These are phyloP conservation scores for Xestia ashworthii DNA, from an alignment of 2,888 invertebrate genomes.

Conservation along the genomic window DNA sequence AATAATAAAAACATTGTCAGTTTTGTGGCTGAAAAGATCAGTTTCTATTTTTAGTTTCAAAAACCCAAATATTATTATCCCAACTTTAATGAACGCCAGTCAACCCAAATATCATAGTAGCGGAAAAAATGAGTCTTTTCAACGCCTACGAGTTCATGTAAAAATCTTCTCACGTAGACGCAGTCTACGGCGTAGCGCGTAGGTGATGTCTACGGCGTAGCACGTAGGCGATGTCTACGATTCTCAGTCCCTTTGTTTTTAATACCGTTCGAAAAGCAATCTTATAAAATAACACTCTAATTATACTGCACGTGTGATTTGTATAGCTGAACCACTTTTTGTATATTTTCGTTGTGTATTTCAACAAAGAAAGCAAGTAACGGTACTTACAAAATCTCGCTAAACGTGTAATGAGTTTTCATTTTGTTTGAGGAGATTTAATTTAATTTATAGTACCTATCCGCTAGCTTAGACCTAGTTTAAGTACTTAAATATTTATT, in stretches of 20 bases:
- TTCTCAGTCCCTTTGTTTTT: slow-evolving; percentile 1
- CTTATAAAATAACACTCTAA: slow-evolving; percentile 3
- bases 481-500: neutral
- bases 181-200: slow-evolving; percentile 49
- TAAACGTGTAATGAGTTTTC: neutral
- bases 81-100: neutral
- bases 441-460: neutral
- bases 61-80: neutral
- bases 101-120: slow-evolving; percentile 10
- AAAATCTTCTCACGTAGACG: slow-evolving; percentile 33
- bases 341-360: neutral
- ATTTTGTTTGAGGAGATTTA: neutral
- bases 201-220: slow-evolving; percentile 41
- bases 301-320: slow-evolving; percentile 9
- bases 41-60: neutral
- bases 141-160: slow-evolving; percentile 21
- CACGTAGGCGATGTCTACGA: slow-evolving; percentile 36
- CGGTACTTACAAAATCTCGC: neutral
- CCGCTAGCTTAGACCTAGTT: too few relatives aligned
- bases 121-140: slow-evolving; percentile 23
- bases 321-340: neutral
- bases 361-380: neutral
- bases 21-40: neutral
- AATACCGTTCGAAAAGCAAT: slow-evolving; percentile 31
- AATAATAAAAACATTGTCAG: neutral